These are phyloP conservation scores for Tragelaphus buxtoni DNA, from an alignment of 2,113 vertebrate species.

Conservation along the genomic window DNA sequence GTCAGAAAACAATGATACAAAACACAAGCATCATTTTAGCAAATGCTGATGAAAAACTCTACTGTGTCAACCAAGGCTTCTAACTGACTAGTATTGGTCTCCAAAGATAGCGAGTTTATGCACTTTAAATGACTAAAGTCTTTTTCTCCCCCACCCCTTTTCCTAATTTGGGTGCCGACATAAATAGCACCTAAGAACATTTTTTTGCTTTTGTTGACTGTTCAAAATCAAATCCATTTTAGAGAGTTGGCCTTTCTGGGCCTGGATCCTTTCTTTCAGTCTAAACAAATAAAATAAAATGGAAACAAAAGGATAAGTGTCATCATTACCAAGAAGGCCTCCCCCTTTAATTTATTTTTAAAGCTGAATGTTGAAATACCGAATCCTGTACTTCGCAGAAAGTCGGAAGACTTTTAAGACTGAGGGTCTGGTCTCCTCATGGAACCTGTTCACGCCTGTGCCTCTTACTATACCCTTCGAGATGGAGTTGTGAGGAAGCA, in stretches of 20 bases:
- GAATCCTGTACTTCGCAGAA: not conserved
- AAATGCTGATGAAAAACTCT: not conserved
- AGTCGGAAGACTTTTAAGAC: not conserved
- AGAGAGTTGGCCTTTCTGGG: not conserved
- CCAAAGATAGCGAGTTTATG: not conserved
- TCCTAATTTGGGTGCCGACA: not conserved
- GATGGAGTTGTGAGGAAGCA: constrained; percentile 74
- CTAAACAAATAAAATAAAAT: constrained; percentile 49
- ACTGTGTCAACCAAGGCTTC: not conserved
- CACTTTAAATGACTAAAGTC: not conserved
- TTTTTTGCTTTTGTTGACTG: not conserved
- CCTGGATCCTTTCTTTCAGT: constrained; percentile 18
- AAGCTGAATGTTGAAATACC: not conserved
- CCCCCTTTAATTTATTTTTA: not conserved
- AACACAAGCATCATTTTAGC: constrained; percentile 8
- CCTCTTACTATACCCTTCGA: constrained; percentile 75
- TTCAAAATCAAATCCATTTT: constrained; percentile 10
- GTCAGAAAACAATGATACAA: not conserved
- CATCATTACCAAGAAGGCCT: not conserved
- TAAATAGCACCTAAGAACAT: not conserved
- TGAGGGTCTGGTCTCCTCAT: not conserved
- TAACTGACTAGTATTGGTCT: constrained; percentile 3
- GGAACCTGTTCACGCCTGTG: constrained; percentile 33
- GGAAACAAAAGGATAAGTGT: not conserved
- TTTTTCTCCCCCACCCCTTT: not conserved